Percentiles rank a stretch among this genome's conserved stretches.
These are phyloP conservation scores for Iphiclides podalirius DNA, from an alignment of 2,888 invertebrate species.

Conservation along the genomic window DNA sequence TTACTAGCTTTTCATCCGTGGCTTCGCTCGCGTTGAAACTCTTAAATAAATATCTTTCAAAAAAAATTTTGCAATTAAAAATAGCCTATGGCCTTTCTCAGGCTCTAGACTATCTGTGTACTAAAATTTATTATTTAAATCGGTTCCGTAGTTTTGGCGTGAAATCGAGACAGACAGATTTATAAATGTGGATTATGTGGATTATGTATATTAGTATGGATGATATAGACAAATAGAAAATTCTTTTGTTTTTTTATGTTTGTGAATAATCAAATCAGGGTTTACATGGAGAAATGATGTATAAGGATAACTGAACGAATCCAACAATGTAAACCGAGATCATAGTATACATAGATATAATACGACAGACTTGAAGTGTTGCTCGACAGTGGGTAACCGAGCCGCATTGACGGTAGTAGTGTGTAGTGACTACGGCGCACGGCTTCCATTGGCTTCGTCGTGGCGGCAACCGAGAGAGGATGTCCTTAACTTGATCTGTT, in stretches of 20 bases:
- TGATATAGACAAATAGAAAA: too few species aligned
- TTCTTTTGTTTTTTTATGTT: neutral
- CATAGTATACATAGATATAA: constrained; percentile 30
- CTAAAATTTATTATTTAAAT: too few species aligned
- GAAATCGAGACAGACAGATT: too few species aligned
- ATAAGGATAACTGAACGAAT: constrained; percentile 19
- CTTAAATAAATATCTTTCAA: too few species aligned
- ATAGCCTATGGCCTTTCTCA: too few species aligned
- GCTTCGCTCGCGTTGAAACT: too few species aligned
- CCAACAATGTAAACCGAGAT: constrained; percentile 35
- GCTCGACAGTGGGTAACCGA: constrained; percentile 66
- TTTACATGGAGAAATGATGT: constrained; percentile 10
- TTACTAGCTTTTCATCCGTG: too few species aligned
- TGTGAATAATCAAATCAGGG: constrained; percentile 9
- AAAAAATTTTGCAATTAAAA: too few species aligned
- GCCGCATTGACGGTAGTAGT: constrained; percentile 54
- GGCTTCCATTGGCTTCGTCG: constrained; percentile 70
- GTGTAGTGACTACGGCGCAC: constrained; percentile 73
- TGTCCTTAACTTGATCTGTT: constrained; percentile 25
- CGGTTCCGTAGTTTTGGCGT: too few species aligned
- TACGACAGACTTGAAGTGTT: constrained; percentile 65
- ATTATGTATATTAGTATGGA: too few species aligned
- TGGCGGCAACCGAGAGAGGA: constrained; percentile 60
- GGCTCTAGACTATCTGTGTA: too few species aligned
- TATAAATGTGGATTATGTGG: too few species aligned